Evolutionary conservation across 2,888 invertebrate genomes (phyloP), one percentile per base, ranked within the genome.

Genomic region (Dicranocentrus wangi): DNA sequence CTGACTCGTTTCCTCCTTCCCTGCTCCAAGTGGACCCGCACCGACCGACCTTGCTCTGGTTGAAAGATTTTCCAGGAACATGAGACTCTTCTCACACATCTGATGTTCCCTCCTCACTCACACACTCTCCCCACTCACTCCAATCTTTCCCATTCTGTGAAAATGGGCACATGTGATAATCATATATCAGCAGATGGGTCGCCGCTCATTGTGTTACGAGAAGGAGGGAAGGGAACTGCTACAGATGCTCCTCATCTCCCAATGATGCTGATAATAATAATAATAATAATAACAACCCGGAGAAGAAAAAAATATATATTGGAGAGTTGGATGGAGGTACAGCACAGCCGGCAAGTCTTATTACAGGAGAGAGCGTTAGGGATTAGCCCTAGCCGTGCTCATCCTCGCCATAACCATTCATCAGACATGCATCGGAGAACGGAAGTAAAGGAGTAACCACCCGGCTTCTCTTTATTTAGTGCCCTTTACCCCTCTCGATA

Each of bases 141-240:
- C 70, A 63, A 63, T 63, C 55, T 70, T n/a, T 32, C 10, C 32
- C 1, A 53, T 42, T 32, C 19, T 81, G 75, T 42, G 75, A 75
- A 81, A 70, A 76, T 70, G 75, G 55, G 81, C 81, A 75, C 81
- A 75, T 81, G 75, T 81, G 80, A 75, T 73, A 69, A 63, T 68
- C 61, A 73, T 60, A 68, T 47, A 63, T 66, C 53, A 72, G 51
- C 72, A 72, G 72, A 72, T 72, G 79, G 79, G 63, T 78, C 51
- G 63, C 70, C 51, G 32, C 51, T 51, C 70, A 63, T 63, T 78
- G 63, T 61, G 60, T 76, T 61, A 5, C 25, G 32, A 17, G 69
- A 55, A 27, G 58, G 42, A 66, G 42, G 68, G 42, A 68, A 75
- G 63, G 65, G 58, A 65, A 78, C 23, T 47, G 79, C 66, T 79